A percentile compares a stretch with the other conserved stretches of the same genome.
Conservation (phyloP, 2,888 invertebrate genomes). For the Asteroscopus sphinx region DNA sequence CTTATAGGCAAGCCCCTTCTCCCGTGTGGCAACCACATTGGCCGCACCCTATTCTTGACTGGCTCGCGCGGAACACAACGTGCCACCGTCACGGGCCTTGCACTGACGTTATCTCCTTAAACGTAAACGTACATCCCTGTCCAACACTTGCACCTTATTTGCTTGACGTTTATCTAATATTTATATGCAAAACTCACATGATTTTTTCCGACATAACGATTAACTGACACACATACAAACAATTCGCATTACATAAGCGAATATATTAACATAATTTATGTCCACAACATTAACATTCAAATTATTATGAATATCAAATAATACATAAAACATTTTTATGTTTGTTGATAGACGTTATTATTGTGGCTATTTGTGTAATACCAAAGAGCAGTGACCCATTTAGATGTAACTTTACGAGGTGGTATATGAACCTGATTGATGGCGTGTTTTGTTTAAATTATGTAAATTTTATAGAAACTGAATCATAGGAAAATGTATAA, state of each 20-base stretch:
- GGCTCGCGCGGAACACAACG: too few relatives aligned
- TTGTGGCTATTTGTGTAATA: slow-evolving; percentile 39
- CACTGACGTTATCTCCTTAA: too few relatives aligned
- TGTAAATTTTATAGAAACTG: background rate
- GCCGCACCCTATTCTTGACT: too few relatives aligned
- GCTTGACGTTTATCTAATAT: too few relatives aligned
- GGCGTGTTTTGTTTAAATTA: slow-evolving; percentile 1
- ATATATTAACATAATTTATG: slow-evolving; percentile 55
- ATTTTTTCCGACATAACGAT: background rate
- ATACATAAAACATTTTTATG: slow-evolving; percentile 57
- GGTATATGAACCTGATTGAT: slow-evolving; percentile 20
- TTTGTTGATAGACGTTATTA: slow-evolving; percentile 46
- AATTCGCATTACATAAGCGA: slow-evolving; percentile 34
- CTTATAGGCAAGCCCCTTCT: too few relatives aligned
- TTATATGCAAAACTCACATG: too few relatives aligned
- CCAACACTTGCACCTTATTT: too few relatives aligned
- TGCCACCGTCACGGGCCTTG: too few relatives aligned
- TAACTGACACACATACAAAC: slow-evolving; percentile 15
- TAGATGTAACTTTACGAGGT: slow-evolving; percentile 39
- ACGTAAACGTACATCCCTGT: too few relatives aligned
- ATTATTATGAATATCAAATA: slow-evolving; percentile 63
- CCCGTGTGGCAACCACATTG: too few relatives aligned
- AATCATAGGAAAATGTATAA: background rate
- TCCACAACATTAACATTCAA: slow-evolving; percentile 55
- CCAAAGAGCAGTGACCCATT: slow-evolving; percentile 52